A percentile compares a stretch with the other conserved stretches of the same genome.
Evolutionary conservation across 2,888 invertebrate genomes (phyloP).

Genomic region (Scrobipalpa atriplicella): DNA sequence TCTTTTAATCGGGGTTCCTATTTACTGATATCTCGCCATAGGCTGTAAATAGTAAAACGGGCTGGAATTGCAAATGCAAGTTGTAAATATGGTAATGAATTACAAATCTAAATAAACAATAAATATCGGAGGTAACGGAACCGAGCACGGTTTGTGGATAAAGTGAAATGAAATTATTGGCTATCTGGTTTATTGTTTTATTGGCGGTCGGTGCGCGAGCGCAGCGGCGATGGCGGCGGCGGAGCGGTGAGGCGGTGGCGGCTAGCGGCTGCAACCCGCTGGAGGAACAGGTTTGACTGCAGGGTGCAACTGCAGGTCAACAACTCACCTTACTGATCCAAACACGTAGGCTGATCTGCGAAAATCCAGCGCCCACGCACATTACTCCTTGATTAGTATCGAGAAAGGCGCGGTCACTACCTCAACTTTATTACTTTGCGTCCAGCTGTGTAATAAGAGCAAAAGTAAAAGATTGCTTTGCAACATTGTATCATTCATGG

Average conservation of each 20-base stretch:
- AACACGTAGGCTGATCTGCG: slow-evolving; percentile 71
- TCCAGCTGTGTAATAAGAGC: slow-evolving; percentile 11
- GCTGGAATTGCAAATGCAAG: slow-evolving; percentile 15
- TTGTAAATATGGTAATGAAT: slow-evolving; percentile 17
- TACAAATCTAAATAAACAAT: slow-evolving; percentile 25
- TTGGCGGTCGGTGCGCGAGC: slow-evolving; percentile 41
- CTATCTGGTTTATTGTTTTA: slow-evolving; percentile 46
- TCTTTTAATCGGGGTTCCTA: slow-evolving; percentile 29
- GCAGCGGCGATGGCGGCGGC: slow-evolving; percentile 36
- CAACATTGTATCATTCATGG: slow-evolving; percentile 18
- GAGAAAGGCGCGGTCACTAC: slow-evolving; percentile 40
- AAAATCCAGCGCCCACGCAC: slow-evolving; percentile 63
- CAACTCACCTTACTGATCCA: slow-evolving; percentile 69
- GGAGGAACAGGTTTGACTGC: slow-evolving; percentile 70
- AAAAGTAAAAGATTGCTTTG: slow-evolving; percentile 21
- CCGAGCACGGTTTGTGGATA: slow-evolving; percentile 22
- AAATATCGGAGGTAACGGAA: slow-evolving; percentile 29
- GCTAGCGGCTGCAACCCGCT: slow-evolving; percentile 46
- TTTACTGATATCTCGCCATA: slow-evolving; percentile 45
- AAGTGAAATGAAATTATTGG: slow-evolving; percentile 40
- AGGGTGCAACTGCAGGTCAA: slow-evolving; percentile 70
- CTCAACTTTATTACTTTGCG: slow-evolving; percentile 31
- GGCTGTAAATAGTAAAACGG: slow-evolving; percentile 36
- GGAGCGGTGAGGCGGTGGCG: slow-evolving; percentile 35
- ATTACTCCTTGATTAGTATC: slow-evolving; percentile 60